Conservation (phyloP, 2,888 invertebrate species). For the Melinaea marsaeus region DNA sequence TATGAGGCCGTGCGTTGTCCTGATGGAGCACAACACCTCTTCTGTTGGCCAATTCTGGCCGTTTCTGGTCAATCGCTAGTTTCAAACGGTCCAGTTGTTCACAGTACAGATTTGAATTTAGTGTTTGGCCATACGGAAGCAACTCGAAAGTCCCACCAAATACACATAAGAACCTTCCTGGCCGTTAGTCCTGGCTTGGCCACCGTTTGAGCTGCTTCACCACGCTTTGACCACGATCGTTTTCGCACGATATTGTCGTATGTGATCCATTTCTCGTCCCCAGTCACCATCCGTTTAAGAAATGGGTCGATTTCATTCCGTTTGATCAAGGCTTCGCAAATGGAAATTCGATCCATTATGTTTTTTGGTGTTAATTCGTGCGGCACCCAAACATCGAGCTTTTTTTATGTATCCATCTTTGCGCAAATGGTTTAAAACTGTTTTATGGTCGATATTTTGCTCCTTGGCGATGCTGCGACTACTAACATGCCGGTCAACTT, state of each 20-base stretch:
- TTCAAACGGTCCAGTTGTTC: not conserved
- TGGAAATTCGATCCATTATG: conserved; percentile 21
- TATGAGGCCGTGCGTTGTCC: not conserved
- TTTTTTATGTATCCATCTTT: conserved; percentile 22
- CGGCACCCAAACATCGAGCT: conserved; percentile 24
- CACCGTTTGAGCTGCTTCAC: conserved; percentile 19
- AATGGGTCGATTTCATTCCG: conserved; percentile 28
- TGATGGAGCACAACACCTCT: conserved; percentile 3
- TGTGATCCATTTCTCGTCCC: too few species aligned
- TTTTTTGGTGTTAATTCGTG: conserved; percentile 22
- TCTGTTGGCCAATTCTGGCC: conserved; percentile 7
- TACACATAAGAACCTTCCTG: too few species aligned
- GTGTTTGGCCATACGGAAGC: too few species aligned
- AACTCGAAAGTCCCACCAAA: too few species aligned
- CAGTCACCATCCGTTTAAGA: conserved; percentile 25
- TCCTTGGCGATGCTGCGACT: conserved; percentile 10
- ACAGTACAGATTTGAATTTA: too few species aligned
- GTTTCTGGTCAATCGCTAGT: not conserved
- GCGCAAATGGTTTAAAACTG: conserved; percentile 26
- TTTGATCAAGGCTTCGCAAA: conserved; percentile 27
- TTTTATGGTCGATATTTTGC: conserved; percentile 29
- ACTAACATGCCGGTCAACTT: conserved; percentile 2
- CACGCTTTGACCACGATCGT: conserved; percentile 17
- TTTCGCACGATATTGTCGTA: conserved; percentile 17
- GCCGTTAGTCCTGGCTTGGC: conserved; percentile 14